A percentile compares a stretch with the other conserved stretches of the same genome.
phyloP scores from a whole-genome alignment of 2,888 invertebrate genomes.

The Drosophila ustulata region DNA sequence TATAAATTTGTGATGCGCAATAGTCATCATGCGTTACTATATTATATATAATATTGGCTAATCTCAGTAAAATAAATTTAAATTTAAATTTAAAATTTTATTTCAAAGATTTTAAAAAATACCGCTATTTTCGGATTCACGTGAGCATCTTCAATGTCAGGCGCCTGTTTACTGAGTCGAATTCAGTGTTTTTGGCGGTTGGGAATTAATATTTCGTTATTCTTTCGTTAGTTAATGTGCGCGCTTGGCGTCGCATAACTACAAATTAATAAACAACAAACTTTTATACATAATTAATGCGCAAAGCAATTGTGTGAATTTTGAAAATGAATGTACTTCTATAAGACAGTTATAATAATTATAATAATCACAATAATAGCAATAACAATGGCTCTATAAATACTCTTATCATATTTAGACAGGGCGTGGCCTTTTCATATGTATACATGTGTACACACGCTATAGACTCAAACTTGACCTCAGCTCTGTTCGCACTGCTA shows the following conservation, averaged over 20 bases:
- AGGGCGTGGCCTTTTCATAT: constrained; percentile 31
- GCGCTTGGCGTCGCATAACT: constrained; percentile 48
- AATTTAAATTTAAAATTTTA: background rate
- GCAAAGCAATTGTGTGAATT: constrained; percentile 47
- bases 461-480: constrained; percentile 37
- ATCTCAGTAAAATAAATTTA: too few relatives aligned
- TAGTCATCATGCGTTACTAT: too few relatives aligned
- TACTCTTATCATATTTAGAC: constrained; percentile 18
- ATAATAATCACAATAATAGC: constrained; percentile 19
- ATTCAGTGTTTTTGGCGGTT: constrained; percentile 14
- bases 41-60: too few relatives aligned
- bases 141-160: constrained; percentile 24
- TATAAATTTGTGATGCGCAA: constrained; percentile 12
- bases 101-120: background rate
- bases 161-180: constrained; percentile 30
- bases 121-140: constrained; percentile 12
- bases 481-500: constrained; percentile 52
- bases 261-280: constrained; percentile 34
- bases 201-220: constrained; percentile 31
- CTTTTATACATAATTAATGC: constrained; percentile 40
- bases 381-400: background rate
- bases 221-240: constrained; percentile 47
- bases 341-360: constrained; percentile 23
- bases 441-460: background rate
- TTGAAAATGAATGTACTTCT: constrained; percentile 28